Conservation (phyloP, 1,140 invertebrate genomes). For the Cepaea nemoralis region DNA sequence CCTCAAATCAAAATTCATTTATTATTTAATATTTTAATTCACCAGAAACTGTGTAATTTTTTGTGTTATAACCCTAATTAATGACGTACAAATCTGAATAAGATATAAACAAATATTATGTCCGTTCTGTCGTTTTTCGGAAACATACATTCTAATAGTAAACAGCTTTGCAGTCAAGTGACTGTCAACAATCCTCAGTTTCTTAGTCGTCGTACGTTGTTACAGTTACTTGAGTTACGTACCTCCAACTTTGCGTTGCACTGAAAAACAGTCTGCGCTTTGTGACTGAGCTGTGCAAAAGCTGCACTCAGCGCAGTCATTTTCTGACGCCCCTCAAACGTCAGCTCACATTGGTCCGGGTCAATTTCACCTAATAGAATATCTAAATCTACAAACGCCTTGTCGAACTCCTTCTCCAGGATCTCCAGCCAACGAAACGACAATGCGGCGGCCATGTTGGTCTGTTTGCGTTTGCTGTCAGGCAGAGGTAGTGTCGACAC, state of each 20-base stretch:
- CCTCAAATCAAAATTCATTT: no score
- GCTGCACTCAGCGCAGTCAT: conserved; percentile 84
- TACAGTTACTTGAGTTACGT: no score
- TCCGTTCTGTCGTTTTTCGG: no score
- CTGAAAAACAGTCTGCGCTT: conserved; percentile 86
- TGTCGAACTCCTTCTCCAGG: conserved; percentile 90
- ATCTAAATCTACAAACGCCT: conserved; percentile 87
- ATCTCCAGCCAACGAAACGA: conserved; percentile 83
- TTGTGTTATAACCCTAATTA: no score
- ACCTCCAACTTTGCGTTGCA: conserved; percentile 86
- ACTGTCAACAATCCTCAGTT: no score
- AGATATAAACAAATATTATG: no score
- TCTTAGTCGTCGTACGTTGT: no score
- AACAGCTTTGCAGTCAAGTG: no score
- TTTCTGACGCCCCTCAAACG: conserved; percentile 82
- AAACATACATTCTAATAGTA: no score
- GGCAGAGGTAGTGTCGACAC: background rate
- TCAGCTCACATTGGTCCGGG: conserved; percentile 82
- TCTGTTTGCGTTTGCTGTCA: conserved; percentile 25
- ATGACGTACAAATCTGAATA: no score
- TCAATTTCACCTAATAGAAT: conserved; percentile 78
- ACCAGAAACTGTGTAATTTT: no score
- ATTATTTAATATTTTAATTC: no score
- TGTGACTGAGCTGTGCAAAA: conserved; percentile 87
- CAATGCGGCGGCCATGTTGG: conserved; percentile 69